Percentiles rank a stretch among this genome's conserved stretches.
Evolutionary conservation across 2,113 vertebrate genomes (phyloP).

Genomic region (Myotis yumanensis): DNA sequence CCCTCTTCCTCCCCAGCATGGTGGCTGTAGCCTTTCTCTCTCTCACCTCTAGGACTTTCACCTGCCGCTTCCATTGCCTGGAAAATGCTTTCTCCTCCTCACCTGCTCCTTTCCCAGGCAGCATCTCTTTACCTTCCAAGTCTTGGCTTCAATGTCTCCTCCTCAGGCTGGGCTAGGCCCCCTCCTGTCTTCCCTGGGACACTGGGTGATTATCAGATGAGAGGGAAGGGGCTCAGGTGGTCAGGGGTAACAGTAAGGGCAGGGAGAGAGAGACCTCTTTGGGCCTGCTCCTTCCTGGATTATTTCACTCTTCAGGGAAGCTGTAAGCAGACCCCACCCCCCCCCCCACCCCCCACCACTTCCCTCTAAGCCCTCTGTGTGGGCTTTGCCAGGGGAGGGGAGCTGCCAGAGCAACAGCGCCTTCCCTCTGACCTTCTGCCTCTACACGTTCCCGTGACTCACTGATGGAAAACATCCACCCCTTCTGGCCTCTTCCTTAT

Average conservation of each 20-base stretch:
- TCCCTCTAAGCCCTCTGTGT: background rate
- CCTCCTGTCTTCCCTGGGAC: background rate
- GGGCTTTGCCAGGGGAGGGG: background rate
- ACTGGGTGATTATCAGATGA: background rate
- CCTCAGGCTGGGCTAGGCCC: background rate
- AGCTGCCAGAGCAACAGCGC: background rate
- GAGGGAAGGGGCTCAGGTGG: background rate
- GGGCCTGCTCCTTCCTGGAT: background rate
- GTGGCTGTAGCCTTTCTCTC: background rate
- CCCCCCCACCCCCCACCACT: too few species aligned
- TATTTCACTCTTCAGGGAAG: background rate
- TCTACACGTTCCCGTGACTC: slow-evolving; percentile 71
- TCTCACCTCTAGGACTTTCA: background rate
- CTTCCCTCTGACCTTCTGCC: slow-evolving; percentile 75
- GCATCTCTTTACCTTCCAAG: background rate
- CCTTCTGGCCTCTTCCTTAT: slow-evolving; percentile 78
- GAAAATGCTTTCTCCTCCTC: slow-evolving; percentile 13
- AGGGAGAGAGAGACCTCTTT: too few species aligned
- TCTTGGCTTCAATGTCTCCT: background rate
- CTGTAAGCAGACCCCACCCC: background rate
- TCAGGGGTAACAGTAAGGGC: background rate
- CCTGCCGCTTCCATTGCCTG: background rate
- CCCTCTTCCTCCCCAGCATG: background rate
- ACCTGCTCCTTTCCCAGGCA: background rate
- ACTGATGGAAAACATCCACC: slow-evolving; percentile 78